Percentiles rank a stretch among this genome's conserved stretches.
These are phyloP conservation scores for Ectropis crepuscularia DNA, from an alignment of 2,888 invertebrate species.

Conservation along the genomic window DNA sequence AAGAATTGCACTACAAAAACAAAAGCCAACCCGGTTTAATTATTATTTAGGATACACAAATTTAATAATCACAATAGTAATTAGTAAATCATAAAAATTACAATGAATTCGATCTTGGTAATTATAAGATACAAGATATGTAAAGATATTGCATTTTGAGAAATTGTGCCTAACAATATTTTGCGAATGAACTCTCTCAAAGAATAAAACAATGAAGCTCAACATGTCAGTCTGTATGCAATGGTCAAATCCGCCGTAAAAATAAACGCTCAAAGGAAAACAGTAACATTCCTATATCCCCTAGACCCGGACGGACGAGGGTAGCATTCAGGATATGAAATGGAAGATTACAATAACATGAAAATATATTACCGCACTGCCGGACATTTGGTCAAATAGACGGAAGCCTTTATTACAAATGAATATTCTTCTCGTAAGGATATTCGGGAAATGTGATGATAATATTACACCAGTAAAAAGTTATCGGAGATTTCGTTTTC, in stretches of 20 bases:
- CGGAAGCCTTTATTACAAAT: conserved; percentile 18
- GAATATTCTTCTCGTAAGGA: conserved; percentile 17
- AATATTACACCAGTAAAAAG: not conserved
- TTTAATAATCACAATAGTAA: too few species aligned
- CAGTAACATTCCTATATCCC: conserved; percentile 36
- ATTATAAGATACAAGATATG: too few species aligned
- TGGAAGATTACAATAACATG: conserved; percentile 40
- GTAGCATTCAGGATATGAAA: conserved; percentile 52
- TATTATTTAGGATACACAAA: too few species aligned
- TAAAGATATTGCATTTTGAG: too few species aligned
- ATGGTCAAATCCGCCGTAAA: conserved; percentile 43
- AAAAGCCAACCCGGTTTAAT: too few species aligned
- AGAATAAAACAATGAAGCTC: not conserved
- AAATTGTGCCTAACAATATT: too few species aligned
- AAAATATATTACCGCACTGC: conserved; percentile 37
- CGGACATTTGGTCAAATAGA: conserved; percentile 26
- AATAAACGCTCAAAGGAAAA: conserved; percentile 55
- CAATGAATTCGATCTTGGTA: too few species aligned
- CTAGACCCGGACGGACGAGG: conserved; percentile 51
- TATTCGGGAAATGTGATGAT: conserved; percentile 4
- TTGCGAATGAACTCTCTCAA: too few species aligned
- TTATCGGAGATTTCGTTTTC: not conserved
- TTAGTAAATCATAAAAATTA: too few species aligned
- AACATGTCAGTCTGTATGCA: conserved; percentile 24
- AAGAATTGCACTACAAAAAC: too few species aligned